phyloP scores from a whole-genome alignment of 2,113 vertebrate genomes.

The Miniopterus natalensis region DNA sequence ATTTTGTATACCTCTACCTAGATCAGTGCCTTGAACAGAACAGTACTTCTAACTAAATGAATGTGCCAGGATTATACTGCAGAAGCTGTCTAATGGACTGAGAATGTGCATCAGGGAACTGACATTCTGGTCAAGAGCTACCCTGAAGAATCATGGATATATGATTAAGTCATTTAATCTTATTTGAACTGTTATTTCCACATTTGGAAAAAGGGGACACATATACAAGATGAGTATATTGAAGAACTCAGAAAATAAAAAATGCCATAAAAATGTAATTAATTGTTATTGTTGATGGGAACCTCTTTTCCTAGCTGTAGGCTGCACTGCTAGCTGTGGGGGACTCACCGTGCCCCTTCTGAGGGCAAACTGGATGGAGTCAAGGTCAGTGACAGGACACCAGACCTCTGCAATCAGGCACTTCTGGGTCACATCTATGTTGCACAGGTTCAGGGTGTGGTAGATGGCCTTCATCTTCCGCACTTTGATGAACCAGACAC shows the following conservation, averaged over 20 bases:
- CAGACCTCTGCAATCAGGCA: constrained; percentile 99
- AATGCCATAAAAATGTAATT: background rate
- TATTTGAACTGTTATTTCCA: background rate
- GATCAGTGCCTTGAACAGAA: background rate
- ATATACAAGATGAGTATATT: background rate
- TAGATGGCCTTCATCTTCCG: constrained; percentile 99
- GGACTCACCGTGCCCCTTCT: constrained; percentile 96
- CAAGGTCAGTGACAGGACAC: constrained; percentile 97
- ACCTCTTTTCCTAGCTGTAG: background rate
- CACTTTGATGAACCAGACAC: constrained; percentile 99
- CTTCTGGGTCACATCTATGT: constrained; percentile 99
- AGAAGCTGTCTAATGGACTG: background rate
- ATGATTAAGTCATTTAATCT: background rate
- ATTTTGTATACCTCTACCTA: background rate
- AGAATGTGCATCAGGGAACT: background rate
- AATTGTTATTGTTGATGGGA: background rate
- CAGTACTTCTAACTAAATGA: background rate
- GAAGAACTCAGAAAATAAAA: constrained; percentile 16
- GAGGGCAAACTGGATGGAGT: constrained; percentile 99
- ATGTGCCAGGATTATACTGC: background rate
- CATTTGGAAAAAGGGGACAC: background rate
- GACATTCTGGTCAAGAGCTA: background rate
- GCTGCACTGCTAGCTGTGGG: background rate
- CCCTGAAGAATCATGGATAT: background rate
- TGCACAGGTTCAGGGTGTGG: constrained; percentile 99